These are phyloP conservation scores for Drosophila algonquin DNA, from an alignment of 2,888 invertebrate species.

Conservation along the genomic window DNA sequence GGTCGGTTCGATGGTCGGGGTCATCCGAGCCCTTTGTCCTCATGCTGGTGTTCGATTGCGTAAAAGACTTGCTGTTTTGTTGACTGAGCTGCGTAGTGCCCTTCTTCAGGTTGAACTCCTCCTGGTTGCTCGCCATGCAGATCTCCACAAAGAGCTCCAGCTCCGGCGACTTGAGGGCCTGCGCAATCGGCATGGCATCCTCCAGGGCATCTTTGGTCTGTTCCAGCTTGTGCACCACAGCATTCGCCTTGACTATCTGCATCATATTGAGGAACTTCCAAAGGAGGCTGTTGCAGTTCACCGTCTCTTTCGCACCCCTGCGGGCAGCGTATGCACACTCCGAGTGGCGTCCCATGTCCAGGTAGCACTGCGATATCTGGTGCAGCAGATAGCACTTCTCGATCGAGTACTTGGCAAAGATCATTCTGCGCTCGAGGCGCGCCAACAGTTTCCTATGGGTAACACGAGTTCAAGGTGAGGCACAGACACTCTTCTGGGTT, in stretches of 20 bases:
- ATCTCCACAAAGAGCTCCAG: slow-evolving; percentile 48
- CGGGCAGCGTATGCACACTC: slow-evolving; percentile 76
- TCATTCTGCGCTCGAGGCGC: slow-evolving; percentile 74
- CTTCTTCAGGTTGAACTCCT: slow-evolving; percentile 29
- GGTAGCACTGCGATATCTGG: slow-evolving; percentile 70
- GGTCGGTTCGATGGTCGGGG: not conserved
- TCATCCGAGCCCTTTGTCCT: too few relatives aligned
- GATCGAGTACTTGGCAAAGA: slow-evolving; percentile 74
- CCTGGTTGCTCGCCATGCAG: slow-evolving; percentile 43
- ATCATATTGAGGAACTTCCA: slow-evolving; percentile 77
- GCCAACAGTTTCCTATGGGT: slow-evolving; percentile 58
- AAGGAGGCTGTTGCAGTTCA: slow-evolving; percentile 63
- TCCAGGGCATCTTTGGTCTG: slow-evolving; percentile 69
- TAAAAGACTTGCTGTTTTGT: too few relatives aligned
- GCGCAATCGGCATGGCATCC: slow-evolving; percentile 39
- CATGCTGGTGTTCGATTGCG: too few relatives aligned
- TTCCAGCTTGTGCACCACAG: slow-evolving; percentile 77
- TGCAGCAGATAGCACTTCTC: slow-evolving; percentile 78
- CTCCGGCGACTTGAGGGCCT: not conserved
- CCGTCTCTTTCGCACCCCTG: slow-evolving; percentile 63
- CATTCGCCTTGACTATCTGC: slow-evolving; percentile 75
- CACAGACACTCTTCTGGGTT: rapidly evolving
- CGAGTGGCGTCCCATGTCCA: slow-evolving; percentile 71
- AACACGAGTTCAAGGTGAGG: too few relatives aligned
- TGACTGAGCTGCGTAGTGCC: slow-evolving; percentile 1